These are phyloP conservation scores for Taphrorychus bicolor DNA, from an alignment of 2,888 invertebrate species.

Conservation along the genomic window DNA sequence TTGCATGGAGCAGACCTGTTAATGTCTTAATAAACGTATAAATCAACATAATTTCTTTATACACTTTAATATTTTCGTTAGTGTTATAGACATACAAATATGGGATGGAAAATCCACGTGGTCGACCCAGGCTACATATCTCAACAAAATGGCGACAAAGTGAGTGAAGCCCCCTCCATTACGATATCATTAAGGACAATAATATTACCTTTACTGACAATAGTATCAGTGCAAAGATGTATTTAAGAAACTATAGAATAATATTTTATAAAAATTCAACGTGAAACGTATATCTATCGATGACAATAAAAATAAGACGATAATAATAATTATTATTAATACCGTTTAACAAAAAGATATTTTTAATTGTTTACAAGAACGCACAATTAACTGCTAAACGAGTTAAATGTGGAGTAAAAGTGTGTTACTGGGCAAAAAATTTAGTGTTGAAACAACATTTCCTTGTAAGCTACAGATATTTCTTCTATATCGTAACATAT, in stretches of 20 bases:
- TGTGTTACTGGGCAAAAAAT: too few species aligned
- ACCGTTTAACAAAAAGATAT: too few species aligned
- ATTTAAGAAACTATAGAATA: constrained; percentile 14
- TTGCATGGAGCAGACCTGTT: too few species aligned
- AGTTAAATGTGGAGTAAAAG: background rate
- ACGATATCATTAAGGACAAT: constrained; percentile 5
- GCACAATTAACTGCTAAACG: background rate
- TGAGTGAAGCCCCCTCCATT: constrained; percentile 31
- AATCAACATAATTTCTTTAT: too few species aligned
- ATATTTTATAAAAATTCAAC: too few species aligned
- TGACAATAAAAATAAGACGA: constrained; percentile 6
- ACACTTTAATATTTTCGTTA: constrained; percentile 55
- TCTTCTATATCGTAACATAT: constrained; percentile 39
- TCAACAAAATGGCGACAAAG: constrained; percentile 51
- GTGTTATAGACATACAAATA: constrained; percentile 92
- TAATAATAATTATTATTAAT: background rate
- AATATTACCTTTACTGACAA: constrained; percentile 32
- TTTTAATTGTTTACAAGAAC: constrained; percentile 2
- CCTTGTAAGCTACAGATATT: background rate
- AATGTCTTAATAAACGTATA: too few species aligned
- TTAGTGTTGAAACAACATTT: background rate
- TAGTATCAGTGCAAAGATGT: constrained; percentile 26
- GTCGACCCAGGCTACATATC: constrained; percentile 71
- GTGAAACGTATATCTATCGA: constrained; percentile 5
- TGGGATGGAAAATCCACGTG: constrained; percentile 93